These are phyloP conservation scores for Embidobia sp. DNA, from an alignment of 2,888 invertebrate genomes.

Conservation along the genomic window DNA sequence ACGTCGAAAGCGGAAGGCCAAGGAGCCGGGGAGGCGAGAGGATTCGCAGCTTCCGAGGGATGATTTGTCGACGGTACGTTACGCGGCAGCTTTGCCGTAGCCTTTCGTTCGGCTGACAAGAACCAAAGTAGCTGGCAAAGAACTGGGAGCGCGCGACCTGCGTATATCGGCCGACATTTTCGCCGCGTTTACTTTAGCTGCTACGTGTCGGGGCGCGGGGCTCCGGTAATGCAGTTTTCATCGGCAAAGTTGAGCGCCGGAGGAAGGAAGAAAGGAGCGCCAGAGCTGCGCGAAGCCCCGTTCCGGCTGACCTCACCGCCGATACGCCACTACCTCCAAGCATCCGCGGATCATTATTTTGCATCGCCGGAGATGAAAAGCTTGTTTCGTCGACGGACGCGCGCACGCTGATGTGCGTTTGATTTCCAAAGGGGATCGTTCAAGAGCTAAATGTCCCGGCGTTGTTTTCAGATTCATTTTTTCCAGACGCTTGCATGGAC, in stretches of 20 bases:
- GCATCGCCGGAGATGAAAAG: slow-evolving; percentile 51
- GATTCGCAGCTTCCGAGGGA: slow-evolving; percentile 46
- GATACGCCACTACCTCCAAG: slow-evolving; percentile 24
- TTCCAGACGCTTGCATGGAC: too few species aligned
- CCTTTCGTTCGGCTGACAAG: slow-evolving; percentile 48
- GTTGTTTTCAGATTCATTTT: too few species aligned
- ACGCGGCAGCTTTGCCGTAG: slow-evolving; percentile 38
- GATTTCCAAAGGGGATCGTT: too few species aligned
- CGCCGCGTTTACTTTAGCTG: slow-evolving; percentile 59
- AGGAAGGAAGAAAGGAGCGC: slow-evolving; percentile 41
- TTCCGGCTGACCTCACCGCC: slow-evolving; percentile 45
- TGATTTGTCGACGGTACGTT: slow-evolving; percentile 57
- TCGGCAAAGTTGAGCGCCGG: slow-evolving; percentile 74
- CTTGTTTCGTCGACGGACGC: slow-evolving; percentile 41
- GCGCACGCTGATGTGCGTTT: slow-evolving; percentile 33
- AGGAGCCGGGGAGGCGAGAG: not conserved
- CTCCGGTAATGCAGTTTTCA: slow-evolving; percentile 79
- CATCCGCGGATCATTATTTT: slow-evolving; percentile 52
- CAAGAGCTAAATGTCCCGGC: too few species aligned
- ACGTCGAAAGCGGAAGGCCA: not conserved
- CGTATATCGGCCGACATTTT: slow-evolving; percentile 55
- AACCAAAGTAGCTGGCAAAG: slow-evolving; percentile 53
- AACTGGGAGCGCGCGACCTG: slow-evolving; percentile 43
- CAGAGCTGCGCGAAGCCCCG: too few species aligned
- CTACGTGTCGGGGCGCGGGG: slow-evolving; percentile 67